Evolutionary conservation across 2,888 invertebrate genomes (phyloP).

Genomic region (Cheiracanthium punctorium): DNA sequence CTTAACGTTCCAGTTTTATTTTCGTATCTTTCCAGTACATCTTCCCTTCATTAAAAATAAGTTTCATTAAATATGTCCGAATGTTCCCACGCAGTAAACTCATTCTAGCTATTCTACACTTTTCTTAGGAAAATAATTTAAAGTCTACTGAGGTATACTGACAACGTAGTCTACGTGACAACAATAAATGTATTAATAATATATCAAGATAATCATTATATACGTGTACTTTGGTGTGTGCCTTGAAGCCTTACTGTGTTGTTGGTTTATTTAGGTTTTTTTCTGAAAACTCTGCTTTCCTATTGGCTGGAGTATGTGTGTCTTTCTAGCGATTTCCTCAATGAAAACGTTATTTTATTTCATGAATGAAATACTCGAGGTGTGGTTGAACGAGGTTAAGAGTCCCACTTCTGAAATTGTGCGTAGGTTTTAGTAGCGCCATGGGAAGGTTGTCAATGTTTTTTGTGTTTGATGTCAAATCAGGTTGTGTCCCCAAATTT

Average conservation of each 20-base stretch:
- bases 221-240: neutral
- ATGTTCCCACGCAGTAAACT: neutral
- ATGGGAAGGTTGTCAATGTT: neutral
- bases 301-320: neutral
- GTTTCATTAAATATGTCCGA: neutral
- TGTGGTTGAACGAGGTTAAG: constrained; percentile 52
- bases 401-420: constrained; percentile 23
- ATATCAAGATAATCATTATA: neutral
- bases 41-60: too few relatives aligned
- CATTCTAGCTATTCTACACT: neutral
- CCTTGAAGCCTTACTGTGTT: neutral
- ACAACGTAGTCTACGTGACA: neutral
- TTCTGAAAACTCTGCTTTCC: neutral
- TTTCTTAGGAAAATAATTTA: constrained; percentile 3
- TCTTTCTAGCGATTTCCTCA: constrained; percentile 26
- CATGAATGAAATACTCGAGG: constrained; percentile 52
- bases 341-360: constrained; percentile 31
- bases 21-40: too few relatives aligned
- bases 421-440: constrained; percentile 21
- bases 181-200: constrained; percentile 5
- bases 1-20: too few relatives aligned
- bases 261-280: neutral
- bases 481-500: neutral
- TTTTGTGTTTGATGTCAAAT: neutral
- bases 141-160: neutral